Conservation (phyloP, 2,797 vertebrate genomes). For the Acipenser ruthenus region DNA sequence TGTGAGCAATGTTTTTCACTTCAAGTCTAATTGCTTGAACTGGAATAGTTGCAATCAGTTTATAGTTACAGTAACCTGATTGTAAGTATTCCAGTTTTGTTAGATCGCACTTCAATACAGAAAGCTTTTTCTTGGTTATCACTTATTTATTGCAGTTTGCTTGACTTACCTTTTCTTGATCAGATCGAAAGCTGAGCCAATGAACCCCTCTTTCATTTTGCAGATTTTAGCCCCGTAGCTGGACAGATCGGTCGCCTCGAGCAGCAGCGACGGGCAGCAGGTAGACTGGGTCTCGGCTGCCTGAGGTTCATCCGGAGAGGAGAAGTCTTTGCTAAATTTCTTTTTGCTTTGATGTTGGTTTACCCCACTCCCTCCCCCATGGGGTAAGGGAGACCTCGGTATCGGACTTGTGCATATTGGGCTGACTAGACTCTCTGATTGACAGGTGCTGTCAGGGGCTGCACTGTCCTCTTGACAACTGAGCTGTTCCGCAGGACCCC, state of each 20-base stretch:
- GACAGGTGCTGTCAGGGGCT: neutral
- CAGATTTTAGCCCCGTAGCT: conserved; percentile 81
- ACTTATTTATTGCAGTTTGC: no score
- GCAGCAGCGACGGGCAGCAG: conserved; percentile 76
- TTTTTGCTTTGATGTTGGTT: conserved; percentile 35
- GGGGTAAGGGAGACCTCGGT: conserved; percentile 59
- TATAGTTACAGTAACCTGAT: no score
- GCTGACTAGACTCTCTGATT: conserved; percentile 21
- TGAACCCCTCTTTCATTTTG: conserved; percentile 82
- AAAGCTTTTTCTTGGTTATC: no score
- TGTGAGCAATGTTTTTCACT: no score
- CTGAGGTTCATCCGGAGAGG: conserved; percentile 49
- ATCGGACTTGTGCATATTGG: conserved; percentile 73
- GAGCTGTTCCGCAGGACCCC: conserved; percentile 18
- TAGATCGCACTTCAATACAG: no score
- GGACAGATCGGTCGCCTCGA: conserved; percentile 76
- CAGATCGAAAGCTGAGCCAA: conserved; percentile 78
- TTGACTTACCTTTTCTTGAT: conserved; percentile 81
- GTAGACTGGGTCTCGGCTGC: conserved; percentile 64
- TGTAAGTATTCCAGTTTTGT: no score
- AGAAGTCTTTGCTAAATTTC: conserved; percentile 36
- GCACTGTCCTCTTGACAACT: neutral
- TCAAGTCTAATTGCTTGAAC: no score
- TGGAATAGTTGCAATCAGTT: no score
- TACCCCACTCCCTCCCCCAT: conserved; percentile 39